Conservation (phyloP, 2,113 vertebrate genomes). For the Hypocryptadius cinnamomeus region DNA sequence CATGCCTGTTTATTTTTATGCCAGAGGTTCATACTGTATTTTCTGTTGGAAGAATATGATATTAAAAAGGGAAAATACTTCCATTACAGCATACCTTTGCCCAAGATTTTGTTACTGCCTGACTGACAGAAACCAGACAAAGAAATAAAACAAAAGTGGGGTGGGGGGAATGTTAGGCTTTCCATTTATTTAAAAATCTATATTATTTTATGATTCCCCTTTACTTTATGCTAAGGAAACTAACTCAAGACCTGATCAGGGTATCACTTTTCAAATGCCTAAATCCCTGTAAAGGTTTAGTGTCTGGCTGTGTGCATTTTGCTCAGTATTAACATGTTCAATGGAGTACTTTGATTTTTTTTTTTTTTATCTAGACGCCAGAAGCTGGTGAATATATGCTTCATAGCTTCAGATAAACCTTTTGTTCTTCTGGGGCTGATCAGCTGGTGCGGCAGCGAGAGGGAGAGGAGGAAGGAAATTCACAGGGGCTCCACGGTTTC, state of each 20-base stretch:
- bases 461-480: slow-evolving; percentile 82
- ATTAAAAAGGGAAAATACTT: not conserved
- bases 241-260: slow-evolving; percentile 74
- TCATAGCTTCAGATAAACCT: slow-evolving; percentile 87
- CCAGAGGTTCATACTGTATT: not conserved
- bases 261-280: slow-evolving; percentile 79
- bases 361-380: slow-evolving; percentile 80
- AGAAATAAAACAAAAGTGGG: slow-evolving; percentile 47
- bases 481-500: slow-evolving; percentile 83
- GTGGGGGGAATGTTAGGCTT: not conserved
- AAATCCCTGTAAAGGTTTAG: slow-evolving; percentile 83
- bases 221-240: slow-evolving; percentile 59
- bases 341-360: slow-evolving; percentile 81
- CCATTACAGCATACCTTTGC: not conserved
- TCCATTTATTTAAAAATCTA: slow-evolving; percentile 43
- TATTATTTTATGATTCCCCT: slow-evolving; percentile 50
- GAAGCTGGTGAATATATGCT: slow-evolving; percentile 86
- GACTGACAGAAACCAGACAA: slow-evolving; percentile 54
- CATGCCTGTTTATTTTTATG: not conserved
- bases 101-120: not conserved
- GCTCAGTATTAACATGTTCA: slow-evolving; percentile 84
- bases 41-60: not conserved
- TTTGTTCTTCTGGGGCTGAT: slow-evolving; percentile 86
- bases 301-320: slow-evolving; percentile 83
- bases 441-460: slow-evolving; percentile 79